Base-by-base conservation (phyloP, 2,888 invertebrate species). In the Trichacis sp. region DNA sequence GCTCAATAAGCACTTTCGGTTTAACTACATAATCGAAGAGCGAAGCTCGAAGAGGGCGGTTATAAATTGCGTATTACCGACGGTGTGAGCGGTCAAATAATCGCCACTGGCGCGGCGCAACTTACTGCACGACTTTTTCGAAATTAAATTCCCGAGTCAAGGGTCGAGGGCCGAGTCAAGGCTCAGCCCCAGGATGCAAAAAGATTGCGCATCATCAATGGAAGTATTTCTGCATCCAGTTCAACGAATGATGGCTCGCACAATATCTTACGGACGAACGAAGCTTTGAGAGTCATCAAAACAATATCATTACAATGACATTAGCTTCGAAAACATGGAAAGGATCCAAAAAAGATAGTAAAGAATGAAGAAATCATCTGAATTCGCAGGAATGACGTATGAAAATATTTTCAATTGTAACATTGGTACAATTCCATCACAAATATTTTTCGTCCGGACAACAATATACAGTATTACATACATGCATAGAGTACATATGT, bases 31-130 rank as follows among this genome's bases (percentile, higher is more conserved):
- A 67, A 73, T 72, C 66, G 59, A 68, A 46, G 64, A 64, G 62
- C 36, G 59, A 61, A 58, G 68, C 57, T 54, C 24, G 38, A 52
- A 69, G 62, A 62, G 63, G 46, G 38, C 54, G 59, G 64, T 61
- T 63, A 70, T 71, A 74, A 72, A 73, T 74, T 68, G 68, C 67
- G 56, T 67, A 70, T 69, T 71, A 73, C 71, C 69, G 46, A 64
- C 67, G 62, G 70, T 66, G 67, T 68, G 72, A 72, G 69, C 67
- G 69, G 70, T 74, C 70, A 60, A 74, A 69, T 73, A 73, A 74
- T 73, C 61, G 70, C 71, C 60, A 65, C 46, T 64, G 67, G 68
- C 64, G 62, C 59, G 66, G 46, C 47, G 52, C 59, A 56, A 60
- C 59, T 53, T 66, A 68, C 67, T 66, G 73, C 72, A 73, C 72